Conservation (phyloP, 2,113 vertebrate species). For the Saccopteryx bilineata region DNA sequence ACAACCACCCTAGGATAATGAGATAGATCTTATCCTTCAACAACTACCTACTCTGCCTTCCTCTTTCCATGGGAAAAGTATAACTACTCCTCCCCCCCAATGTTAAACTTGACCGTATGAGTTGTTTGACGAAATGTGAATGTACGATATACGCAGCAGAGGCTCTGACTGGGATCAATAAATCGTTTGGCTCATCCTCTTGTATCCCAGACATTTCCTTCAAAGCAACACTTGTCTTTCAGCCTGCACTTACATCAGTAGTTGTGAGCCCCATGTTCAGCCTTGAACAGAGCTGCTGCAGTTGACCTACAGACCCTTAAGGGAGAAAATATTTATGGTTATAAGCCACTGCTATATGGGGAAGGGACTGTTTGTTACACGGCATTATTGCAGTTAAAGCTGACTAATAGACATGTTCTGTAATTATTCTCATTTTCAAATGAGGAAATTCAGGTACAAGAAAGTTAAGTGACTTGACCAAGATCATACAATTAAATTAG, state of each 20-base stretch:
- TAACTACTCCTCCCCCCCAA: not conserved
- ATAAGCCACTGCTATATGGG: not conserved
- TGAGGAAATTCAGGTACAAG: slow-evolving; percentile 28
- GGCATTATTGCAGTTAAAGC: not conserved
- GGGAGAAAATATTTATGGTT: not conserved
- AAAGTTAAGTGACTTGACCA: not conserved
- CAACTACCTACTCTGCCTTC: not conserved
- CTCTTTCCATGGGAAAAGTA: slow-evolving; percentile 21
- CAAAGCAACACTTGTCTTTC: not conserved
- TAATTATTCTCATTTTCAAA: slow-evolving; percentile 20
- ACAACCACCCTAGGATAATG: not conserved
- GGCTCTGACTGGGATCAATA: not conserved
- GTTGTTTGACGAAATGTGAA: slow-evolving; percentile 21
- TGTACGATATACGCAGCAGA: not conserved
- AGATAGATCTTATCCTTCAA: not conserved
- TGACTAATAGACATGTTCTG: not conserved
- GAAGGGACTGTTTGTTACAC: not conserved
- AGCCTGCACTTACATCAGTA: not conserved
- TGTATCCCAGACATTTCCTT: not conserved
- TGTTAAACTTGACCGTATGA: slow-evolving; percentile 26
- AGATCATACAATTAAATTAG: not conserved
- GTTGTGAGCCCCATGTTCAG: not conserved
- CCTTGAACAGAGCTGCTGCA: not conserved
- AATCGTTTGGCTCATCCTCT: slow-evolving; percentile 9
- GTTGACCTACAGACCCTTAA: not conserved